Percentiles rank a stretch among this genome's conserved stretches.
Evolutionary conservation across 2,113 vertebrate genomes (phyloP).

Genomic region (Callospermophilus lateralis): DNA sequence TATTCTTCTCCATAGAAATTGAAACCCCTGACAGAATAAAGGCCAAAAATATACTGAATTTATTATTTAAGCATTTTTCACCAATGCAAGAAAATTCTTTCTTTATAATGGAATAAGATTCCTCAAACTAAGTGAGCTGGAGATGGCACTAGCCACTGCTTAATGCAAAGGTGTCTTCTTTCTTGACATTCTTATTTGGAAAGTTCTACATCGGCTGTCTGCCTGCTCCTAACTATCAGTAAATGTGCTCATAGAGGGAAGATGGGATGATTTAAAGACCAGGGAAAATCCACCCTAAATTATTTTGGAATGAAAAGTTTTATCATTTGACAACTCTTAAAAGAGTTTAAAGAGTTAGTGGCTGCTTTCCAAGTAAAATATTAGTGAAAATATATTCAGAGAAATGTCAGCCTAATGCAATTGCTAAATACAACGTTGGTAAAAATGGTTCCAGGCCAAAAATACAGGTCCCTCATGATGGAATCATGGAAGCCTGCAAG

Average conservation of each 20-base stretch:
- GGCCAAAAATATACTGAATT: constrained; percentile 33
- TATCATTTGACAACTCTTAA: constrained; percentile 63
- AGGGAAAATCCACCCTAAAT: constrained; percentile 35
- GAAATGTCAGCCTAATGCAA: constrained; percentile 25
- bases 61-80: constrained; percentile 55
- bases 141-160: neutral
- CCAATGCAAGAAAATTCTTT: neutral
- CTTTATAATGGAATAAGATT: constrained; percentile 52
- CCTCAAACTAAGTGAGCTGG: neutral
- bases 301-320: constrained; percentile 66
- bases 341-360: constrained; percentile 59
- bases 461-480: neutral
- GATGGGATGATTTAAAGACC: neutral
- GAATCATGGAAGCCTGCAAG: neutral
- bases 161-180: neutral
- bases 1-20: constrained; percentile 24
- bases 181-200: constrained; percentile 56
- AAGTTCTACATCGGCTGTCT: constrained; percentile 28
- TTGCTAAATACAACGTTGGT: constrained; percentile 22
- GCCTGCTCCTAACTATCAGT: constrained; percentile 5
- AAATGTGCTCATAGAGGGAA: neutral
- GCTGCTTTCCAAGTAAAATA: constrained; percentile 68
- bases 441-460: neutral
- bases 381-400: constrained; percentile 44
- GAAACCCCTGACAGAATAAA: constrained; percentile 56